Percentiles rank a stretch among this genome's conserved stretches.
phyloP scores from a whole-genome alignment of 37 sponge, comb jelly and placozoan genomes.

The Halisarca cf. caerulea region DNA sequence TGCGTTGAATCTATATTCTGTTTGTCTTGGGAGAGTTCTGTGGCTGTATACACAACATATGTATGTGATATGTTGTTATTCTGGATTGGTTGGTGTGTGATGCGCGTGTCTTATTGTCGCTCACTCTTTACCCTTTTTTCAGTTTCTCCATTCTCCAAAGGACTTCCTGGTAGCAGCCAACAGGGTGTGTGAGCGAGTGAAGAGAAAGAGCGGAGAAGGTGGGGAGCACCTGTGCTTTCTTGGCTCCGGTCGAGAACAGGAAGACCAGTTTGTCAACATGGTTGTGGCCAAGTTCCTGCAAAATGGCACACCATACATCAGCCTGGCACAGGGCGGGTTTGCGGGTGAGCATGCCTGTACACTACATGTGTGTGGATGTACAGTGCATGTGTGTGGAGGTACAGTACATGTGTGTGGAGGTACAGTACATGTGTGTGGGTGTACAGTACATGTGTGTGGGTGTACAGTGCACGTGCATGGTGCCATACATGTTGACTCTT shows the following conservation, averaged over 20 bases:
- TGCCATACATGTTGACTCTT: too few species aligned
- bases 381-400: too few species aligned
- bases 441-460: too few species aligned
- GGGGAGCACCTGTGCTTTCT: slow-evolving; percentile 90
- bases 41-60: too few species aligned
- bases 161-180: slow-evolving; percentile 73
- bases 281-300: slow-evolving; percentile 94
- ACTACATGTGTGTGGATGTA: neutral
- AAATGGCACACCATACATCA: slow-evolving; percentile 70
- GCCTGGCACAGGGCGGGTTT: slow-evolving; percentile 79
- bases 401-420: too few species aligned
- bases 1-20: too few species aligned
- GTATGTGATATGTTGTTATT: too few species aligned
- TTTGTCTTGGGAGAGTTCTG: neutral
- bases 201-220: slow-evolving; percentile 33
- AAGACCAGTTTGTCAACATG: slow-evolving; percentile 94
- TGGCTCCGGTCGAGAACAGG: slow-evolving; percentile 86
- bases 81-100: too few species aligned
- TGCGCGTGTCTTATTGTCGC: too few species aligned
- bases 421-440: too few species aligned
- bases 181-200: slow-evolving; percentile 59
- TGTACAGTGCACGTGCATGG: too few species aligned
- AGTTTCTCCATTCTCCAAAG: slow-evolving; percentile 77
- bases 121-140: neutral
- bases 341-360: slow-evolving; percentile 37